A percentile compares a stretch with the other conserved stretches of the same genome.
phyloP scores from a whole-genome alignment of 2,888 invertebrate species.

The Zygaena filipendulae region DNA sequence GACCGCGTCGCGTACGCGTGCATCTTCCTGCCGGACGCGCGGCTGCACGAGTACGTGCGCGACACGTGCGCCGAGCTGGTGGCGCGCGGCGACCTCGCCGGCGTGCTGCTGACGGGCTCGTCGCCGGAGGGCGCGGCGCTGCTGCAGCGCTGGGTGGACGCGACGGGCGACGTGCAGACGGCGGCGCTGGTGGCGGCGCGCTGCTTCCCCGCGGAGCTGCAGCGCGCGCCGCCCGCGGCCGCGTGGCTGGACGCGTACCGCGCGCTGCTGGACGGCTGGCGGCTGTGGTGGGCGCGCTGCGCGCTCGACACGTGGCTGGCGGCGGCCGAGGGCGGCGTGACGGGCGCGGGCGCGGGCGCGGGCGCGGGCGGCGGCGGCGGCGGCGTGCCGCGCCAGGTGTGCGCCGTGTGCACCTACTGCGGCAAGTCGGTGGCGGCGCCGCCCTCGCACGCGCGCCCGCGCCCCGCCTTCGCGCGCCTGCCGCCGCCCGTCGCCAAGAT shows the following conservation, averaged over 20 bases:
- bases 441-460: slow-evolving; percentile 72
- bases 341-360: slow-evolving; percentile 64
- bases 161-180: slow-evolving; percentile 91
- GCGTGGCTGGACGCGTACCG: slow-evolving; percentile 83
- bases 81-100: slow-evolving; percentile 83
- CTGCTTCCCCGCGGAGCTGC: slow-evolving; percentile 78
- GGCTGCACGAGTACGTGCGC: slow-evolving; percentile 82
- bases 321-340: slow-evolving; percentile 62
- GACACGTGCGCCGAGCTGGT: slow-evolving; percentile 76
- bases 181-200: slow-evolving; percentile 85
- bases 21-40: slow-evolving; percentile 83
- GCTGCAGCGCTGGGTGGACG: slow-evolving; percentile 88
- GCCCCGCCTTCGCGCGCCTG: slow-evolving; percentile 66
- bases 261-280: slow-evolving; percentile 87
- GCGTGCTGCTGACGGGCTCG: slow-evolving; percentile 84
- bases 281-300: slow-evolving; percentile 89
- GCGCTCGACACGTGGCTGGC: slow-evolving; percentile 87
- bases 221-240: slow-evolving; percentile 73
- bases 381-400: slow-evolving; percentile 32
- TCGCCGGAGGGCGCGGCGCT: slow-evolving; percentile 80
- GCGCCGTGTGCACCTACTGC: slow-evolving; percentile 93
- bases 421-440: slow-evolving; percentile 91
- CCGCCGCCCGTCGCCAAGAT: slow-evolving; percentile 77
- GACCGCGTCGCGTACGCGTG: slow-evolving; percentile 94
- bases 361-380: slow-evolving; percentile 52